Evolutionary conservation across 2,888 invertebrate species (phyloP).

Genomic region (Prosapia bicincta): DNA sequence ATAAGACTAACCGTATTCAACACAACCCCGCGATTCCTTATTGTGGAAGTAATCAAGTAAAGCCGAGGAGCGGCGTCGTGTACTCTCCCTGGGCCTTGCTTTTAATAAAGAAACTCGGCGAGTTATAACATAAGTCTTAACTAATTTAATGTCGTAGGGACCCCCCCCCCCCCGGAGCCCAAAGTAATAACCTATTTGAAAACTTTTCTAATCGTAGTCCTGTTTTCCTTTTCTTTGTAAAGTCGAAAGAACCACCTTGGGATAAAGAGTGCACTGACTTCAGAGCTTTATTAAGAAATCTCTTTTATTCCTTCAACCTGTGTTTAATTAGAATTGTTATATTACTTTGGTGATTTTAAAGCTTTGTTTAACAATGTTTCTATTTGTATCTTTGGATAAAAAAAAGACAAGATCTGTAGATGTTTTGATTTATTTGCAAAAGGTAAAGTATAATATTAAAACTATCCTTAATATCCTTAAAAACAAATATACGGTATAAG

Average conservation of each 20-base stretch:
- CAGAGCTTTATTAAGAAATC: not conserved
- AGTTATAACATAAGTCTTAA: conserved; percentile 2
- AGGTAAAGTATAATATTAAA: no score
- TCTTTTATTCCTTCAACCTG: no score
- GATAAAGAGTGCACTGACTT: not conserved
- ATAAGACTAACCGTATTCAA: no score
- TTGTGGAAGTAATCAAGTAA: not conserved
- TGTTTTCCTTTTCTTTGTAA: not conserved
- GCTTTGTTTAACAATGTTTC: no score
- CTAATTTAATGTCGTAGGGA: not conserved
- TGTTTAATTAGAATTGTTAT: no score
- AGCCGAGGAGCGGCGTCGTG: not conserved
- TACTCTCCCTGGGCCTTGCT: not conserved
- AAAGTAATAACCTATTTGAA: not conserved
- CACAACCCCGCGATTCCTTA: no score
- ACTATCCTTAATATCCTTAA: no score
- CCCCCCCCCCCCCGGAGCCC: not conserved
- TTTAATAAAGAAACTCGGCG: not conserved
- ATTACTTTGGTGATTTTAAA: no score
- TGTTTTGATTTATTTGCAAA: no score
- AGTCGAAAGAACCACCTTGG: conserved; percentile 2
- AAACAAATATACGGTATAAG: no score
- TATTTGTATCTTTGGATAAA: no score
- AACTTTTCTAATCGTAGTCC: not conserved
- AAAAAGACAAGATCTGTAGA: no score